Evolutionary conservation across 2,797 vertebrate genomes (phyloP).

Genomic region (Sylvia borin): DNA sequence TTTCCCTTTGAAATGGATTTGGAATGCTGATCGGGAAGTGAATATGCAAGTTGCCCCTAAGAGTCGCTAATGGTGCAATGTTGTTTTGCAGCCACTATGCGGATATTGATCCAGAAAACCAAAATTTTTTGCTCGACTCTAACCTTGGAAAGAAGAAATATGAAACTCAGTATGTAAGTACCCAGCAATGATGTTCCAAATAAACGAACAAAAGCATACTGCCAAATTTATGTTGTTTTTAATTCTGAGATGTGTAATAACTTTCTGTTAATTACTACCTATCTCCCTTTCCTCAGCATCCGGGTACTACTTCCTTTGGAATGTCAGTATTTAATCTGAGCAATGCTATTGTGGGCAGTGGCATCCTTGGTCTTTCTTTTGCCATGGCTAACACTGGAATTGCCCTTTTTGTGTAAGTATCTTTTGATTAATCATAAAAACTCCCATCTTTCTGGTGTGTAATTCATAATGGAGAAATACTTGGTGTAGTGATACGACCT

Average conservation of each 20-base stretch:
- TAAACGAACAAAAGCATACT: not conserved
- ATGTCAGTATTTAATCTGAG: constrained; percentile 99
- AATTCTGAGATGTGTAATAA: constrained; percentile 18
- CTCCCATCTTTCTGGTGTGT: not conserved
- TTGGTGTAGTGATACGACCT: not conserved
- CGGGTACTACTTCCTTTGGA: constrained; percentile 94
- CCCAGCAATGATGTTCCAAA: not conserved
- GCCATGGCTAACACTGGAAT: constrained; percentile 99
- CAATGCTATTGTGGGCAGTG: constrained; percentile 99
- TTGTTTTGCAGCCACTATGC: constrained; percentile 79
- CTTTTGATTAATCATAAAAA: constrained; percentile 33
- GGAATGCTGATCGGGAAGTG: not conserved
- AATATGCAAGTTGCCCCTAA: rapidly evolving
- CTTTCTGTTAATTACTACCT: constrained; percentile 29
- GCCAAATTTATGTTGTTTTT: not conserved
- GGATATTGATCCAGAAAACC: constrained; percentile 90
- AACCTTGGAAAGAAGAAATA: constrained; percentile 92
- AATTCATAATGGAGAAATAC: not conserved
- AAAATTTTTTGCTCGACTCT: constrained; percentile 91
- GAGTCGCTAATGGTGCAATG: not conserved
- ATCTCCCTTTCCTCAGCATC: constrained; percentile 80
- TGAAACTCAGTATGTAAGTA: constrained; percentile 96
- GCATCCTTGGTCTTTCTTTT: constrained; percentile 95
- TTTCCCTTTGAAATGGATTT: too few relatives aligned
- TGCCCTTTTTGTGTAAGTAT: constrained; percentile 96